Evolutionary conservation across 2,797 vertebrate species (phyloP).

Genomic region (Scarus forsteni): DNA sequence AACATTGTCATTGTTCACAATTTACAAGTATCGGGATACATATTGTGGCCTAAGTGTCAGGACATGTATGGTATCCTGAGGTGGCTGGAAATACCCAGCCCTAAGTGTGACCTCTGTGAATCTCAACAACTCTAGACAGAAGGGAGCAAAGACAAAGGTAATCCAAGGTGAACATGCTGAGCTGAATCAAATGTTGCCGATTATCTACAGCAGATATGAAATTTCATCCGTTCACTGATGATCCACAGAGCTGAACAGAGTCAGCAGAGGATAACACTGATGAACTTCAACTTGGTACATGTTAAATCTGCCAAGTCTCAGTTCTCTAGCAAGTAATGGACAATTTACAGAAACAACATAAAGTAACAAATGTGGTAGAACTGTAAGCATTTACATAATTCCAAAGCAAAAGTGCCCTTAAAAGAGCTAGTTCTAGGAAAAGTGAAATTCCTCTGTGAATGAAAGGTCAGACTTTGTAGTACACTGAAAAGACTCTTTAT

Average conservation of each 20-base stretch:
- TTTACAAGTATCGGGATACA: no score
- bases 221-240: slow-evolving; percentile 65
- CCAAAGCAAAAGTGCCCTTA: slow-evolving; percentile 25
- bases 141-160: slow-evolving; percentile 14
- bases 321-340: slow-evolving; percentile 6
- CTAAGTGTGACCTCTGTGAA: no score
- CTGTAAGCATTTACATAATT: slow-evolving; percentile 8
- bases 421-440: slow-evolving; percentile 39
- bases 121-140: background rate
- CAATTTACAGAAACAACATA: slow-evolving; percentile 2
- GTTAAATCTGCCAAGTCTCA: background rate
- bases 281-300: slow-evolving; percentile 15
- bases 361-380: background rate
- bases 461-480: slow-evolving; percentile 58
- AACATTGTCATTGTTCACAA: no score
- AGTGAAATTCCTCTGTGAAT: slow-evolving; percentile 58
- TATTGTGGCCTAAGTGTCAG: no score
- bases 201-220: slow-evolving; percentile 53
- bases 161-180: slow-evolving; percentile 55
- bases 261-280: slow-evolving; percentile 45
- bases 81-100: no score
- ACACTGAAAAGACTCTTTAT: slow-evolving; percentile 67
- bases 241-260: slow-evolving; percentile 38
- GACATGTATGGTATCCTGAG: no score
- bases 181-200: slow-evolving; percentile 54